These are phyloP conservation scores for Falco naumanni DNA, from an alignment of 2,797 vertebrate genomes.

Conservation along the genomic window DNA sequence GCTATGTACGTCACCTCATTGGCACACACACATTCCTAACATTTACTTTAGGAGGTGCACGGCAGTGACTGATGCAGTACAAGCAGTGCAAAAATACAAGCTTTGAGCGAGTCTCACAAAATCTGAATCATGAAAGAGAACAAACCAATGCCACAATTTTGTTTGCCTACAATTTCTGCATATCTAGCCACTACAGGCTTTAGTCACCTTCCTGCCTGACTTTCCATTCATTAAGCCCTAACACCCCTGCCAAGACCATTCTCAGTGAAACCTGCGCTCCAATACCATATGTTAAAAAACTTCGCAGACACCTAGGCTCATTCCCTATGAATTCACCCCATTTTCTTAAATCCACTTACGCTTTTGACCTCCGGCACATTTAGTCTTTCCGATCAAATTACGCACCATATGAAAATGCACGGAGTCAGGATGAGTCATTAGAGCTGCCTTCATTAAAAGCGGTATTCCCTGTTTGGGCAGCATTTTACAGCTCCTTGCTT, in stretches of 20 bases:
- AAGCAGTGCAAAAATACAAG: not conserved
- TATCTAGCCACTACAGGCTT: not conserved
- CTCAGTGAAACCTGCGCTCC: not conserved
- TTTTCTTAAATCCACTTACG: not conserved
- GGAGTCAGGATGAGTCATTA: constrained; percentile 34
- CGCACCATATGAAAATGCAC: not conserved
- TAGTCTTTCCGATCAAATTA: not conserved
- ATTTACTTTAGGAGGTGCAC: not conserved
- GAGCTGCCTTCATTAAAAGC: not conserved
- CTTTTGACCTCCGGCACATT: constrained; percentile 11
- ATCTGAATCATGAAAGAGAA: rapidly evolving
- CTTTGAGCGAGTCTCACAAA: not conserved
- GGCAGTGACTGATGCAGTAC: not conserved
- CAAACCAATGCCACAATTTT: not conserved
- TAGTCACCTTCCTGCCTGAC: not conserved
- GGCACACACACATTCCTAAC: rapidly evolving
- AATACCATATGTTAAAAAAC: rapidly evolving
- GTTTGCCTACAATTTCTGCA: not conserved
- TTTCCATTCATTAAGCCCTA: not conserved
- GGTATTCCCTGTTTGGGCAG: not conserved
- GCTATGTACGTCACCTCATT: rapidly evolving
- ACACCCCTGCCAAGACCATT: not conserved
- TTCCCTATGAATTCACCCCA: not conserved
- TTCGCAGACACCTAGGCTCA: not conserved
- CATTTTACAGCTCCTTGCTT: not conserved